Evolutionary conservation across 2,888 invertebrate species (phyloP), one percentile per base, ranked within the genome.

Genomic region (Phyllotreta cruciferae): DNA sequence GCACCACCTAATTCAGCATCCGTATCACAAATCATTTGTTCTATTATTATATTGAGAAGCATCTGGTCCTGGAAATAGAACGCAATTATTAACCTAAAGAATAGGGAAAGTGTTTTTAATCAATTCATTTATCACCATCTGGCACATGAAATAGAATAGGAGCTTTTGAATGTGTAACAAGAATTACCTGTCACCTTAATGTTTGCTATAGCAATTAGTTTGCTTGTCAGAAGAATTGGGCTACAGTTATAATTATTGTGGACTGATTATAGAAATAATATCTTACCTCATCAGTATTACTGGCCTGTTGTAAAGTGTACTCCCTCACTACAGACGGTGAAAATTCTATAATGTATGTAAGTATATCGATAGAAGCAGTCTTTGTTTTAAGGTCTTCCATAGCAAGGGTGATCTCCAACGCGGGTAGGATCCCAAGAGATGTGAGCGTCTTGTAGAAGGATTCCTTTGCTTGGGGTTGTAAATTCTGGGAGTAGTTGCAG

Each of bases 1-100:
- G 98, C 98, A 73, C 96, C 96, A 66, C 98, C 98, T 72, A 99
- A 83, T 84, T 99, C 99, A 63, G 96, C 94, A 83, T 99, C 99
- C 64, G 90, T 88, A 82, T 99, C 99, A 75, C 92, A 92, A 67
- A 98, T 90, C 91, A 99, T 94, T 86, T 99, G 98, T 83, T 96
- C 94, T 82, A 99, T 97, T 77, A 99, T 93, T 80, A 98, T 93
- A 81, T 99, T 99, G 72, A 98, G 84, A 74, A 96, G 84, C 86
- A 98, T 91, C 79, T 96, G 94, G 79, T 98, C 96, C 92, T 97
- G 83, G 58, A 84, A 84, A 36, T 4, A 24, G 24, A 24, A 24
- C 4, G 24, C 24, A 24, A 24, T 24, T 24, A 24, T 24, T 24
- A 24, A 24, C 24, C 24, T 3, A 4, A 24, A 24, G 24, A 24